These are phyloP conservation scores for Addax nasomaculatus DNA, from an alignment of 2,113 vertebrate species.

Conservation along the genomic window DNA sequence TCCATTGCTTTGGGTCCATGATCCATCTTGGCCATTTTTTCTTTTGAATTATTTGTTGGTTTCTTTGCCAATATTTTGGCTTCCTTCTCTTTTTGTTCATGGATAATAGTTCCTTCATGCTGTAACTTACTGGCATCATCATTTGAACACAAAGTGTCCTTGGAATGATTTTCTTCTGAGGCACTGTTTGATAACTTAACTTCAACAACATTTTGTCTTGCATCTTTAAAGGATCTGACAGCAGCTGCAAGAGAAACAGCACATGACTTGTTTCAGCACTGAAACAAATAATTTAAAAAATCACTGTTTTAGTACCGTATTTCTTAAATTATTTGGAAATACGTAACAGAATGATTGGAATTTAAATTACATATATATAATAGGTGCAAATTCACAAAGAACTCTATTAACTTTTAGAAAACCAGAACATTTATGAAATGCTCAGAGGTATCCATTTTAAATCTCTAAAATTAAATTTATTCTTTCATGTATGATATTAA, in stretches of 20 bases:
- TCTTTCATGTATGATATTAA: neutral
- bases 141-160: conserved; percentile 37
- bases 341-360: neutral
- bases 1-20: conserved; percentile 16
- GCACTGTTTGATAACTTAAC: conserved; percentile 31
- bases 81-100: conserved; percentile 41
- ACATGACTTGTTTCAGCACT: neutral
- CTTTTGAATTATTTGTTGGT: neutral
- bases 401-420: conserved; percentile 18
- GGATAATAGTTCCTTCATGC: conserved; percentile 14
- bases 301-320: neutral
- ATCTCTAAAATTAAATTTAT: neutral
- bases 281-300: neutral
- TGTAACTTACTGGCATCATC: conserved; percentile 26
- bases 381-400: neutral
- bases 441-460: neutral
- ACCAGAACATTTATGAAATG: neutral
- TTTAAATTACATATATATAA: conserved; percentile 13
- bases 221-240: conserved; percentile 90
- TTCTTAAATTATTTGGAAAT: conserved; percentile 12
- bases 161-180: conserved; percentile 63
- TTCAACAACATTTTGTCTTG: conserved; percentile 77
- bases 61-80: conserved; percentile 44
- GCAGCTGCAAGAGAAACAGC: conserved; percentile 77
- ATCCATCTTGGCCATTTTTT: conserved; percentile 23